Evolutionary conservation across 2,888 invertebrate genomes (phyloP), one percentile per base, ranked within the genome.

Genomic region (Morpho achilles): DNA sequence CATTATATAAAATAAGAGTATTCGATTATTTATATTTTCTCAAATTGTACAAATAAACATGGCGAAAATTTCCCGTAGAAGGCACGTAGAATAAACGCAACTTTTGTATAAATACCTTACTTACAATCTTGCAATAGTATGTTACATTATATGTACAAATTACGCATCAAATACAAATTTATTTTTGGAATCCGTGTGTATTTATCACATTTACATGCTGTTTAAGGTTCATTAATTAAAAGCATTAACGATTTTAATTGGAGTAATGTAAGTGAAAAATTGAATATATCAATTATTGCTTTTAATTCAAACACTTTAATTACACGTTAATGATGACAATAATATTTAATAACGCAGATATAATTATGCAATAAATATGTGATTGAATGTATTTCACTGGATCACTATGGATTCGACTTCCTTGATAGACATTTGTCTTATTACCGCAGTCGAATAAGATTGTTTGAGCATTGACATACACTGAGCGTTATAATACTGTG

Each of bases 111-210:
- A 79, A 77, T 76, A 79, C 68, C 73, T 80, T 76, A 75, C 72
- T 71, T 78, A 65, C 62, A 68, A 69, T 73, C 69, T 71, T 75
- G 73, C 65, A 63, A 69, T 66, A 71, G 66, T 76, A 77, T 82
- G 76, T 77, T 87, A 87, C 86, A 87, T 67, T 77, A 70, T 87
- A 87, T 87, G 76, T 85, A 88, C 85, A 88, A 61, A 67, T 66
- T 67, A 69, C 74, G 74, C 73, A 68, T 77, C 74, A 70, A 73
- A 73, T 66, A 64, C 62, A 23, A 58, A 62, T 67, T 16, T 59
- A 70, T 61, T 72, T 73, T 67, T 67, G 67, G 73, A 75, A 58
- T 70, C 73, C 73, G 73, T 77, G 74, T 72, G 75, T 81, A 60
- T 64, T 61, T 74, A 76, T 82, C 85, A 85, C 82, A 73, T 72